These are phyloP conservation scores for Coracopsis vasa DNA, from an alignment of 2,113 vertebrate genomes.

Conservation along the genomic window DNA sequence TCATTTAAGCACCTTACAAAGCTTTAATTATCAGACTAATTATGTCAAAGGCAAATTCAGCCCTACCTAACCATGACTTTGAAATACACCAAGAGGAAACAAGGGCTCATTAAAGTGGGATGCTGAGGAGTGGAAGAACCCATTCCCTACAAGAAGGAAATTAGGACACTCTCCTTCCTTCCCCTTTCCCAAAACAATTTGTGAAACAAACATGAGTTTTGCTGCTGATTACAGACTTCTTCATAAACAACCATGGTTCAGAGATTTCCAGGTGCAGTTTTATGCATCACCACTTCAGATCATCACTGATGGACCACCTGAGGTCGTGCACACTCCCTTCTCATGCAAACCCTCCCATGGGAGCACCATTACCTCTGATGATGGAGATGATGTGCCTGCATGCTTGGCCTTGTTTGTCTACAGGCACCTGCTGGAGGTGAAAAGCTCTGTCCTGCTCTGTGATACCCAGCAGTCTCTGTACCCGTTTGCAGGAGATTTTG, in stretches of 20 bases:
- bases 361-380: rapidly evolving
- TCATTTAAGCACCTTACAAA: not conserved
- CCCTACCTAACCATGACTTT: not conserved
- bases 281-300: not conserved
- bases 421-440: not conserved
- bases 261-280: not conserved
- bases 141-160: not conserved
- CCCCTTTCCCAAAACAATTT: not conserved
- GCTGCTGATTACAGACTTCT: not conserved
- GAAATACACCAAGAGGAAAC: constrained; percentile 5
- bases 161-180: not conserved
- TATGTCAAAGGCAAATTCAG: constrained; percentile 23
- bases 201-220: not conserved
- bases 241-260: not conserved
- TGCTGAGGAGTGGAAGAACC: not conserved
- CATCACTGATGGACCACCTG: rapidly evolving
- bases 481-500: not conserved
- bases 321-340: rapidly evolving
- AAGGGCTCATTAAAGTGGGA: not conserved
- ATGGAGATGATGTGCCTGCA: rapidly evolving
- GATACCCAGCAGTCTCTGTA: not conserved
- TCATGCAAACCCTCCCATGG: too few relatives aligned
- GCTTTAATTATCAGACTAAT: constrained; percentile 10
- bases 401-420: not conserved
- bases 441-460: not conserved